Conservation (phyloP, 2,113 vertebrate species). For the Pongo abelii region DNA sequence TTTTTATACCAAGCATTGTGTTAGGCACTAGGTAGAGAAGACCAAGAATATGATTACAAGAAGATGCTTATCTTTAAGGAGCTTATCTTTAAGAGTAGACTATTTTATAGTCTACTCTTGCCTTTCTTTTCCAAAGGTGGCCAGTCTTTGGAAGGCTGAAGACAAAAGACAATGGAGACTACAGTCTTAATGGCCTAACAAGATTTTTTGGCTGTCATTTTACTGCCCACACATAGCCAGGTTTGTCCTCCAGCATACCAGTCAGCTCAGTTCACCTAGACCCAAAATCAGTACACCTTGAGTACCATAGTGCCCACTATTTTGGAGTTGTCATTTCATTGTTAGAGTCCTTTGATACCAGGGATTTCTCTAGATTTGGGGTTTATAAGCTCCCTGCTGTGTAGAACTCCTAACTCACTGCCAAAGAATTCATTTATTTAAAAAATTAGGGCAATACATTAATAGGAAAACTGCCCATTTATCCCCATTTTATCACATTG, state of each 20-base stretch:
- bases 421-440: conserved; percentile 24
- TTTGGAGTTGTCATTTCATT: neutral
- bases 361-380: conserved; percentile 10
- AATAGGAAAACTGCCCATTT: neutral
- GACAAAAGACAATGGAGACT: neutral
- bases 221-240: neutral
- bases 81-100: neutral
- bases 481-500: neutral
- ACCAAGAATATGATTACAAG: neutral
- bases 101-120: neutral
- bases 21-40: neutral
- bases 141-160: conserved; percentile 5
- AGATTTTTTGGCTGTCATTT: conserved; percentile 13
- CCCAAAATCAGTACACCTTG: neutral
- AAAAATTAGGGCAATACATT: neutral
- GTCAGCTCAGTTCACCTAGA: neutral
- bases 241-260: neutral
- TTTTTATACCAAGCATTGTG: neutral
- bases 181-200: neutral
- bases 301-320: neutral
- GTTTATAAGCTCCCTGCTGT: neutral
- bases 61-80: neutral
- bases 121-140: conserved; percentile 44
- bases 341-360: neutral
- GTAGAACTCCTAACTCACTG: neutral